phyloP scores from a whole-genome alignment of 1,140 invertebrate species.

The Drosophila paulistorum region DNA sequence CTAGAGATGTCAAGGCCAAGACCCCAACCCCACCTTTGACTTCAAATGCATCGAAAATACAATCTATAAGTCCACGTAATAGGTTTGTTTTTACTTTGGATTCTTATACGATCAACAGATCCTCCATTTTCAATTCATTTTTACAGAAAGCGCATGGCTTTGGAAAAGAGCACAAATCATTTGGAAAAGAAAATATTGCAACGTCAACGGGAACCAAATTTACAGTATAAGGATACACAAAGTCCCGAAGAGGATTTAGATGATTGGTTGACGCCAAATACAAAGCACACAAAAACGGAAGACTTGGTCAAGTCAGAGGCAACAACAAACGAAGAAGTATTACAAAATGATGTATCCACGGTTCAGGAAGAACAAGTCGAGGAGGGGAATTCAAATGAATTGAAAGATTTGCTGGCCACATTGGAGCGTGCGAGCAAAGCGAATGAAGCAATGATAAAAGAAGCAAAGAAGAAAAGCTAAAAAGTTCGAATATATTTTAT shows the following conservation, averaged over 20 bases:
- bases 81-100: constrained; percentile 25
- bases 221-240: constrained; percentile 57
- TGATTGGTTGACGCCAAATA: background rate
- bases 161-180: constrained; percentile 30
- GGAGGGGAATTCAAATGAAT: background rate
- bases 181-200: constrained; percentile 41
- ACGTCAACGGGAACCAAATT: constrained; percentile 24
- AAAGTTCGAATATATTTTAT: too few species aligned
- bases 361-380: background rate
- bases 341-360: background rate
- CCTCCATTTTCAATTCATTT: background rate
- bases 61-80: constrained; percentile 17
- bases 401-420: constrained; percentile 11
- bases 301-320: too few species aligned
- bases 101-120: too few species aligned
- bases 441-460: constrained; percentile 1
- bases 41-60: background rate
- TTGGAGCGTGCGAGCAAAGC: constrained; percentile 6
- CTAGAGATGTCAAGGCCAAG: background rate
- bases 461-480: background rate
- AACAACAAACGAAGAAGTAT: background rate
- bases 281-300: background rate
- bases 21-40: background rate
- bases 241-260: constrained; percentile 54
- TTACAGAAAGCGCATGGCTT: constrained; percentile 40